Evolutionary conservation across 2,888 invertebrate species (phyloP).

Genomic region (Macrostomum cliftonense): DNA sequence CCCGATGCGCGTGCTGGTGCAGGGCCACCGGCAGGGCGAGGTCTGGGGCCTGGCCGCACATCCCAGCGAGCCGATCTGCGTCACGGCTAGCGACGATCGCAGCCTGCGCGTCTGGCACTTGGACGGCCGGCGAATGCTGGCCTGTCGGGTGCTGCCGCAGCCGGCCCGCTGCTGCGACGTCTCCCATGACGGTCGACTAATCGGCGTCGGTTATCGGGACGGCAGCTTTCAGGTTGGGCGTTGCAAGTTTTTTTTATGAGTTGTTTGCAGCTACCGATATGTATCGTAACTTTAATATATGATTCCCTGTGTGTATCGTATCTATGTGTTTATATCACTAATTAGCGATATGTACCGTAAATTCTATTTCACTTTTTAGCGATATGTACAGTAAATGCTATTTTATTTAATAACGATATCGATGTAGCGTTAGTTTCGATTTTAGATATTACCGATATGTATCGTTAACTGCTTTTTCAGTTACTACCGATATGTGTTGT

Average conservation of each 20-base stretch:
- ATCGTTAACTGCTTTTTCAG: too few species aligned
- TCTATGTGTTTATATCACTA: too few species aligned
- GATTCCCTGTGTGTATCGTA: too few species aligned
- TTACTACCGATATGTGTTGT: too few species aligned
- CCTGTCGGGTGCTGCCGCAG: constrained; percentile 27
- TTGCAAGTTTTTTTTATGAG: too few species aligned
- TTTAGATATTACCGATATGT: background rate
- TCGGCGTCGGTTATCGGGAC: constrained; percentile 38
- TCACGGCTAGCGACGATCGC: constrained; percentile 37
- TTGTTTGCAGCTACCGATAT: background rate
- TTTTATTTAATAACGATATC: too few species aligned
- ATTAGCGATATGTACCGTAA: background rate
- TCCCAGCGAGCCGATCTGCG: constrained; percentile 28
- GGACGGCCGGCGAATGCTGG: constrained; percentile 22
- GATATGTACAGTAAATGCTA: too few species aligned
- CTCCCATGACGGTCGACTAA: constrained; percentile 33
- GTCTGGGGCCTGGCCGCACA: constrained; percentile 38
- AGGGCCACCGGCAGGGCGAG: constrained; percentile 39
- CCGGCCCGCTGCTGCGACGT: constrained; percentile 33
- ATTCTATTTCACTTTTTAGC: background rate
- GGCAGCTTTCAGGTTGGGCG: constrained; percentile 21
- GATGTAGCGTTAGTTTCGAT: background rate
- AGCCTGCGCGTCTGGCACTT: constrained; percentile 36
- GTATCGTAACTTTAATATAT: background rate
- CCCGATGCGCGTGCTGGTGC: constrained; percentile 26